Evolutionary conservation across 2,113 vertebrate genomes (phyloP).

Genomic region (Psephotus haematonotus): DNA sequence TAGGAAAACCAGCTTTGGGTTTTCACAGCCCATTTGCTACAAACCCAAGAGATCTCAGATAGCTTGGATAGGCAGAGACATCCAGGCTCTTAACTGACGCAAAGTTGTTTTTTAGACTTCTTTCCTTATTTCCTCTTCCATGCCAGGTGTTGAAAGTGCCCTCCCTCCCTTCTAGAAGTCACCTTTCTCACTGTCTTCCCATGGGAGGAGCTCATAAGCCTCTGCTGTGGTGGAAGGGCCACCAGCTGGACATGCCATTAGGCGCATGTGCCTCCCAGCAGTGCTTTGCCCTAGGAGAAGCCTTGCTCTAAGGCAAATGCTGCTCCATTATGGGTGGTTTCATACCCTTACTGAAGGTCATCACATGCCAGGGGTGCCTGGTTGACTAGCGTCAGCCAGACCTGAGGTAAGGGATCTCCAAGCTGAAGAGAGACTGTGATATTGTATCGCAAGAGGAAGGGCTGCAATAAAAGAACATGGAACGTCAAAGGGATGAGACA

Average conservation of each 20-base stretch:
- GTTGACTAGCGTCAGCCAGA: not conserved
- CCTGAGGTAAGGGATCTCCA: rapidly evolving
- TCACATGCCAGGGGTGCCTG: rapidly evolving
- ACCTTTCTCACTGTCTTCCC: not conserved
- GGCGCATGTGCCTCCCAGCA: not conserved
- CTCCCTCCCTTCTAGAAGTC: not conserved
- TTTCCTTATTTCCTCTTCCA: not conserved
- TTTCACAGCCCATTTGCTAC: not conserved
- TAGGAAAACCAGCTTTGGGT: not conserved
- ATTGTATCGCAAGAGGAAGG: not conserved
- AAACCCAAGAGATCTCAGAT: not conserved
- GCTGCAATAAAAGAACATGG: not conserved
- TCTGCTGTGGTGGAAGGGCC: not conserved
- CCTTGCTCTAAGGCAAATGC: rapidly evolving
- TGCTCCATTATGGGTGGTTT: not conserved
- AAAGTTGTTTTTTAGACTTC: not conserved
- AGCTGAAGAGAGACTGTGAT: not conserved
- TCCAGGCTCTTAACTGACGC: not conserved
- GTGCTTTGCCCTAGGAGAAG: not conserved
- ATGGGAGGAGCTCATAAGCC: not conserved
- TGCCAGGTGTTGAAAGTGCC: not conserved
- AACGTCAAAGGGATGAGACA: not conserved
- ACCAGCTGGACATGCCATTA: not conserved
- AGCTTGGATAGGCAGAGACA: not conserved
- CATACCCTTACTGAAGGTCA: not conserved